Conservation (phyloP, 2,113 vertebrate species). For the Pedionomus torquatus region DNA sequence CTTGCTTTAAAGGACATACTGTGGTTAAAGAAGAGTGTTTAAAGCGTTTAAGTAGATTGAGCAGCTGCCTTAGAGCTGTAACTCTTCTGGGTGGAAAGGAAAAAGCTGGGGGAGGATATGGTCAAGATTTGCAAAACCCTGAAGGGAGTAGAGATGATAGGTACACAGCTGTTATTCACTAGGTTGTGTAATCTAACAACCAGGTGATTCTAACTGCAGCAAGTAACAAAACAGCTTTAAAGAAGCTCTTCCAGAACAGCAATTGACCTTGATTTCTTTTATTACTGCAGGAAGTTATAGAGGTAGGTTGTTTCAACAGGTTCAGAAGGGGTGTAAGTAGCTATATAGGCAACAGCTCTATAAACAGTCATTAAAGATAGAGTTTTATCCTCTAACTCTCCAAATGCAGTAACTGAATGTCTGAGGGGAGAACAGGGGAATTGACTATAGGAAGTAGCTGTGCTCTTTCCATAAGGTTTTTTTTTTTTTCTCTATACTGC, state of each 20-base stretch:
- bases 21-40: not conserved
- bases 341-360: rapidly evolving
- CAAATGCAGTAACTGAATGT: rapidly evolving
- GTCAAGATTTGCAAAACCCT: not conserved
- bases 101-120: not conserved
- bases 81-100: not conserved
- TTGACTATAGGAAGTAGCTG: rapidly evolving
- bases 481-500: rapidly evolving
- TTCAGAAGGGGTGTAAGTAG: rapidly evolving
- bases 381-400: rapidly evolving
- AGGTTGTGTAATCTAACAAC: not conserved
- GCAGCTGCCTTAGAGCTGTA: not conserved
- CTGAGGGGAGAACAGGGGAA: rapidly evolving
- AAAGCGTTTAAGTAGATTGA: not conserved
- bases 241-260: not conserved
- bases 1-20: not conserved
- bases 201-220: not conserved
- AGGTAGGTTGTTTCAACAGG: rapidly evolving
- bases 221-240: not conserved
- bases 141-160: not conserved
- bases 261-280: not conserved
- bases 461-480: rapidly evolving
- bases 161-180: not conserved
- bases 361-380: rapidly evolving
- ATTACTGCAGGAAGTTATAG: rapidly evolving